Evolutionary conservation across 2,888 invertebrate genomes (phyloP).

Genomic region (Xylophagus ater): DNA sequence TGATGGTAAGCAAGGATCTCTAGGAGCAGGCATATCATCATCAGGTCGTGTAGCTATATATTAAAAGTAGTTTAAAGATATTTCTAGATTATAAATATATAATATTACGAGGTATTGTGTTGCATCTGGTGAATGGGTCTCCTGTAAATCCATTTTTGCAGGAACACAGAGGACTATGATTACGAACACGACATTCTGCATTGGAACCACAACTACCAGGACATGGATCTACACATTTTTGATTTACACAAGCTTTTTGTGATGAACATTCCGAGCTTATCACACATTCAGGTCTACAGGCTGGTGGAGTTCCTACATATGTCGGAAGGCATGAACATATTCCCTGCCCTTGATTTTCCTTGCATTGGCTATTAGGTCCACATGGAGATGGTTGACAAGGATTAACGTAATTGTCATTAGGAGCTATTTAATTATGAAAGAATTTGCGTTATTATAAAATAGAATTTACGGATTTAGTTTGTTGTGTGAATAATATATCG

Average conservation of each 20-base stretch:
- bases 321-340: conserved; percentile 51
- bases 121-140: conserved; percentile 61
- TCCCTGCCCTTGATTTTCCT: conserved; percentile 47
- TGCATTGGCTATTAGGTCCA: conserved; percentile 56
- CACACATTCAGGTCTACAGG: conserved; percentile 59
- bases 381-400: conserved; percentile 55
- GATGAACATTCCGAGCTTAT: conserved; percentile 51
- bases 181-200: conserved; percentile 60
- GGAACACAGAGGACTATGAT: conserved; percentile 68
- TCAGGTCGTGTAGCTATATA: conserved; percentile 25
- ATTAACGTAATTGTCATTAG: conserved; percentile 30
- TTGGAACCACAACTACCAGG: conserved; percentile 49
- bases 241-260: conserved; percentile 52
- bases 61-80: neutral
- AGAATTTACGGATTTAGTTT: neutral
- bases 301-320: conserved; percentile 53
- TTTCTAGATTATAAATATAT: neutral
- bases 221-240: conserved; percentile 57
- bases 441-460: conserved; percentile 14
- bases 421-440: conserved; percentile 22
- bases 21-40: conserved; percentile 23
- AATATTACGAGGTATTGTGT: conserved; percentile 39
- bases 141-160: conserved; percentile 60
- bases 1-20: conserved; percentile 50
- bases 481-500: conserved; percentile 40